These are phyloP conservation scores for Petaurus breviceps DNA, from an alignment of 2,113 vertebrate species.

Conservation along the genomic window DNA sequence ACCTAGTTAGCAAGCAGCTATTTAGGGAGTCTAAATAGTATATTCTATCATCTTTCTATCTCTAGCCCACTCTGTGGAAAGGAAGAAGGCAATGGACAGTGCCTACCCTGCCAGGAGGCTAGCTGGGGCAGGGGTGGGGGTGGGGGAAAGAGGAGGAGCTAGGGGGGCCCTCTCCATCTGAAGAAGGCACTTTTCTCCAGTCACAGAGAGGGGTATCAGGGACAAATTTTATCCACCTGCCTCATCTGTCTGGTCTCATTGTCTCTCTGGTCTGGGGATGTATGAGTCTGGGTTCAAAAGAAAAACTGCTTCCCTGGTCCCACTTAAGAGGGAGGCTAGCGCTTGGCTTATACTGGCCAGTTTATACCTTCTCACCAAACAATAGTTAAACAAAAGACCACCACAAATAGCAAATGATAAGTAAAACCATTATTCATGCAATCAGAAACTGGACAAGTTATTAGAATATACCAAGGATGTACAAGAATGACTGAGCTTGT, in stretches of 20 bases:
- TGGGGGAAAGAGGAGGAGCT: too few species aligned
- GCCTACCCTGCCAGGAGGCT: neutral
- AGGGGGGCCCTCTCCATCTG: too few species aligned
- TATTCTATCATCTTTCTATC: neutral
- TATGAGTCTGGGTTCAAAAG: neutral
- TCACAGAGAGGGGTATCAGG: neutral
- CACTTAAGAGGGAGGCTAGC: neutral
- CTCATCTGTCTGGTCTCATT: neutral
- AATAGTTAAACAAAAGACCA: neutral
- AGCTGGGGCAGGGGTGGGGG: neutral
- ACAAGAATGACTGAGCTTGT: neutral
- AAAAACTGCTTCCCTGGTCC: neutral
- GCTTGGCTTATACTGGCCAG: neutral
- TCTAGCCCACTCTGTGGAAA: neutral
- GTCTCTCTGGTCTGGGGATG: too few species aligned
- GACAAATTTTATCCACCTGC: neutral
- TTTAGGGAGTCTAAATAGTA: neutral
- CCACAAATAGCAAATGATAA: neutral
- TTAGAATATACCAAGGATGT: neutral
- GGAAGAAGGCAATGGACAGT: neutral
- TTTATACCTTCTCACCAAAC: neutral
- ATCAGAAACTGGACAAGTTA: neutral
- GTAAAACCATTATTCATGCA: neutral
- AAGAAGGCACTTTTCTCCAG: neutral
- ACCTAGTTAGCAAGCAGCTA: neutral